A percentile compares a stretch with the other conserved stretches of the same genome.
Conservation (phyloP, 2,797 vertebrate species). For the Bradypodion ventrale region DNA sequence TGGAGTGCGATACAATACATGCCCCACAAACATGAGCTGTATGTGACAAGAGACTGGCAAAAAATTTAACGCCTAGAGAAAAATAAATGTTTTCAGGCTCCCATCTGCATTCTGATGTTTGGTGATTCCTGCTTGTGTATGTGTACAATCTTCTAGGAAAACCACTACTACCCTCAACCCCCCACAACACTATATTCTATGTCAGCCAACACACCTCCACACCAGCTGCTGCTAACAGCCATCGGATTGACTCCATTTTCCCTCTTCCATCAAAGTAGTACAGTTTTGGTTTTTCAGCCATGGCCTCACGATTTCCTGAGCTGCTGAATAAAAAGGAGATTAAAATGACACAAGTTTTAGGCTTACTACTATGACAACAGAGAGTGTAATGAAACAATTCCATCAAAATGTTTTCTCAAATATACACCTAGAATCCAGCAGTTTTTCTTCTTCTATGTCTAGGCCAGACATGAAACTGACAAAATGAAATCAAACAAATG, state of each 20-base stretch:
- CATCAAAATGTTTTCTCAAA: conserved; percentile 17
- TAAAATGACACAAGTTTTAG: not conserved
- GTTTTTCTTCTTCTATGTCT: not conserved
- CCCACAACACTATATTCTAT: not conserved
- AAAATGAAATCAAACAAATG: no score
- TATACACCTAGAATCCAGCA: not conserved
- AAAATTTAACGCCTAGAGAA: no score
- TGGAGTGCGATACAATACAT: no score
- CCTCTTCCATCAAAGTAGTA: conserved; percentile 85
- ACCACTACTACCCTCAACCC: not conserved
- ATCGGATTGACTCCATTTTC: conserved; percentile 85
- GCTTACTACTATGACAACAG: not conserved
- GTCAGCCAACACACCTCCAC: conserved; percentile 77
- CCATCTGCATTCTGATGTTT: not conserved
- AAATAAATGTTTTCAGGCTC: not conserved
- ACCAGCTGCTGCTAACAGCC: conserved; percentile 81
- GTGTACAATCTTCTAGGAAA: not conserved
- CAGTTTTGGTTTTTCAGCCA: conserved; percentile 79
- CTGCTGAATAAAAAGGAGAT: conserved; percentile 50
- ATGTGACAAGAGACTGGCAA: not conserved
- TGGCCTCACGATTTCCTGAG: conserved; percentile 53
- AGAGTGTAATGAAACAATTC: not conserved
- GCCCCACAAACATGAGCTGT: no score
- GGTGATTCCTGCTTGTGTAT: not conserved
- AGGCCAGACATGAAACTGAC: no score